A percentile compares a stretch with the other conserved stretches of the same genome.
Evolutionary conservation across 2,797 vertebrate species (phyloP).

Genomic region (Peromyscus nudipes): DNA sequence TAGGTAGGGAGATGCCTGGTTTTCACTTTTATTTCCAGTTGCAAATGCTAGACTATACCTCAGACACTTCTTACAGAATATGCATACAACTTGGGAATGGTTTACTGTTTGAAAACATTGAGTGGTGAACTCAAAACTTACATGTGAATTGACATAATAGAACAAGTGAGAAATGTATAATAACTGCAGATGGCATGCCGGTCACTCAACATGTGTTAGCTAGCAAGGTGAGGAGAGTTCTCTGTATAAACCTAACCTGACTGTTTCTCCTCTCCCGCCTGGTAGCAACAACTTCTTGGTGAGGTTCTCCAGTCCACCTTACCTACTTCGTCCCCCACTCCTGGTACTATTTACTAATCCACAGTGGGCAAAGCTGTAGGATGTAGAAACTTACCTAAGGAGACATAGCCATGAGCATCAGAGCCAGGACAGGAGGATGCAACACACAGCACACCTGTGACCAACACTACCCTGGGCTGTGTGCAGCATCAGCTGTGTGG

Average conservation of each 20-base stretch:
- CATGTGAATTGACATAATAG: background rate
- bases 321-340: background rate
- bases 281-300: background rate
- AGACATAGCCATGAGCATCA: background rate
- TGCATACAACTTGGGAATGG: background rate
- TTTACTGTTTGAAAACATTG: background rate
- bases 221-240: accelerated
- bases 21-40: constrained; percentile 30
- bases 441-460: background rate
- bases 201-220: background rate
- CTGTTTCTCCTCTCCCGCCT: background rate
- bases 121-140: background rate
- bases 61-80: background rate
- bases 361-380: background rate
- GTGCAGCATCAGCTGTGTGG: background rate
- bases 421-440: background rate
- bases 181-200: background rate
- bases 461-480: accelerated
- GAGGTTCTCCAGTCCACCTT: background rate
- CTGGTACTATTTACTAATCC: background rate
- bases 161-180: background rate
- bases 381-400: background rate
- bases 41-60: background rate
- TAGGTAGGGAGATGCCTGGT: background rate
- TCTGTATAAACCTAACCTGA: background rate